Conservation (phyloP, 1,140 invertebrate species). For the Panagrolaimus sp. region DNA sequence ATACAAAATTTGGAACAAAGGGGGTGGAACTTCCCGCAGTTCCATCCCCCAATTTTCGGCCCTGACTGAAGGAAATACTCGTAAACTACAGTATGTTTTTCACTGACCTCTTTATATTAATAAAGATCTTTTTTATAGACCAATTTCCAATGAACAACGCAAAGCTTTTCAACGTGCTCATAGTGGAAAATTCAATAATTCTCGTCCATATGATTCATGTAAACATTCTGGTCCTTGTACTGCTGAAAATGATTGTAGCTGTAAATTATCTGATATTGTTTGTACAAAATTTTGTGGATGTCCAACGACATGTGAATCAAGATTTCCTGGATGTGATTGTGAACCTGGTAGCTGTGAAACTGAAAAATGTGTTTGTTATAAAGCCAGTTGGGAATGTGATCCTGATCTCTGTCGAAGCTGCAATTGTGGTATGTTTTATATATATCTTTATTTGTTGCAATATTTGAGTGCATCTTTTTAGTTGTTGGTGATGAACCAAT, state of each 20-base stretch:
- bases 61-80: no score
- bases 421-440: conserved; percentile 70
- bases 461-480: neutral
- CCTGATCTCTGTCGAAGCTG: conserved; percentile 93
- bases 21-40: no score
- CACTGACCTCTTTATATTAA: no score
- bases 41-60: no score
- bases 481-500: conserved; percentile 22
- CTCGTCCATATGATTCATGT: conserved; percentile 39
- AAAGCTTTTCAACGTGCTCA: conserved; percentile 46
- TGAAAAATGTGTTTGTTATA: conserved; percentile 88
- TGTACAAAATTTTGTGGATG: conserved; percentile 53
- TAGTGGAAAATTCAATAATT: conserved; percentile 41
- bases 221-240: conserved; percentile 41
- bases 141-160: neutral
- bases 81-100: neutral
- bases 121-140: no score
- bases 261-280: conserved; percentile 36
- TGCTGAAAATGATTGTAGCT: conserved; percentile 30
- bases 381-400: conserved; percentile 95
- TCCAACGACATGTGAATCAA: conserved; percentile 40
- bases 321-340: conserved; percentile 91
- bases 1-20: no score
- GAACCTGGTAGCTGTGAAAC: conserved; percentile 91
- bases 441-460: no score